Conservation (phyloP, 2,888 invertebrate genomes). For the Meloe dianella region DNA sequence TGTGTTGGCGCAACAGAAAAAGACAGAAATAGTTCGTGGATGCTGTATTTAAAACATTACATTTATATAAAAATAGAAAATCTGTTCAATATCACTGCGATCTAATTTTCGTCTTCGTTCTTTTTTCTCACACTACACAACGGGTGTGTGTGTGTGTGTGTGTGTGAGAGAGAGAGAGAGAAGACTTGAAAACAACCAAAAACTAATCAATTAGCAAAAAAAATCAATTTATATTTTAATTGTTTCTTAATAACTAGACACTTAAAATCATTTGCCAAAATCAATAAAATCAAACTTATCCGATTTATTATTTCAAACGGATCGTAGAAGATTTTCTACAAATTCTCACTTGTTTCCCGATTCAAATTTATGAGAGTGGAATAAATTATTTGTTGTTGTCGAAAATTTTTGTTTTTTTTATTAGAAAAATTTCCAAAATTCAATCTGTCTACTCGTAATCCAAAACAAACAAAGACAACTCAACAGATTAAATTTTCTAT, state of each 20-base stretch:
- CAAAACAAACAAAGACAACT: conserved; percentile 18
- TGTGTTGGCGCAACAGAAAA: conserved; percentile 12
- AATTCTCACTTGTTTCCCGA: neutral
- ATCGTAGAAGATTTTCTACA: conserved; percentile 11
- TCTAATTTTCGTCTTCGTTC: conserved; percentile 28
- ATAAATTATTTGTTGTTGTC: no score
- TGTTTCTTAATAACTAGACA: neutral
- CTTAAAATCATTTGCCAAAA: conserved; percentile 2
- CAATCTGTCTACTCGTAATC: conserved; percentile 9
- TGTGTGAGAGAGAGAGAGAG: neutral
- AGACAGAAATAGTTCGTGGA: conserved; percentile 10
- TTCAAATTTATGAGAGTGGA: no score
- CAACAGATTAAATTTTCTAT: conserved; percentile 14
- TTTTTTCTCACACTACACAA: neutral
- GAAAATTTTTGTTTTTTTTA: no score
- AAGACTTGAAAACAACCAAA: neutral
- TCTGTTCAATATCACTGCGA: conserved; percentile 35
- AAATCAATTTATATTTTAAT: conserved; percentile 3
- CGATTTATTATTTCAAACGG: conserved; percentile 11
- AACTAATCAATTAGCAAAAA: neutral
- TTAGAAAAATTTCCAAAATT: conserved; percentile 5
- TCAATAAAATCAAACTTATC: conserved; percentile 4
- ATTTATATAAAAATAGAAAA: conserved; percentile 25
- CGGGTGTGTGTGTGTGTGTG: no score
- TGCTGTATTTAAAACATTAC: conserved; percentile 10